These are phyloP conservation scores for Epizoanthus fatuus DNA, from an alignment of 92 coral and sea anemone species.

Conservation along the genomic window DNA sequence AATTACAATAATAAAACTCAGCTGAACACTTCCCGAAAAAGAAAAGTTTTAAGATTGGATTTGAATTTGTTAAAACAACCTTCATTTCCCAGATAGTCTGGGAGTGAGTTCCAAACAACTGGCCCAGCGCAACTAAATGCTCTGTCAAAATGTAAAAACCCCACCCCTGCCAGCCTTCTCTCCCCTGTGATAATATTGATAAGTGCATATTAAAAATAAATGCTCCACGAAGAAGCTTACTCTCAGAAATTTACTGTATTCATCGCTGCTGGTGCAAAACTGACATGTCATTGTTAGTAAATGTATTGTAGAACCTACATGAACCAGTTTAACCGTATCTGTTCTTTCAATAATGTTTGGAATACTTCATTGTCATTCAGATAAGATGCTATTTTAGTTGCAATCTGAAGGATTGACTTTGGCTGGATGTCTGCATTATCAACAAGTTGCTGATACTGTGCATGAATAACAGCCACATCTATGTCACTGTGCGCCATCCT, in stretches of 20 bases:
- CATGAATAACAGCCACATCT: conserved; percentile 41
- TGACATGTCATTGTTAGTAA: no score
- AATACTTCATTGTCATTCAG: conserved; percentile 48
- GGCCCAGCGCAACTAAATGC: no score
- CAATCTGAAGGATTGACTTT: conserved; percentile 8
- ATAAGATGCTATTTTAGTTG: conserved; percentile 52
- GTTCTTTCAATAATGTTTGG: conserved; percentile 45
- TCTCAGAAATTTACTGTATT: not conserved
- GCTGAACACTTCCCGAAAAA: no score
- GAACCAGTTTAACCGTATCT: conserved; percentile 38
- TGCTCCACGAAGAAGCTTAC: conserved; percentile 5
- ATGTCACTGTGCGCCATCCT: conserved; percentile 21
- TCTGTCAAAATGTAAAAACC: no score
- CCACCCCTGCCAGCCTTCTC: no score
- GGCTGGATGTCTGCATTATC: conserved; percentile 40
- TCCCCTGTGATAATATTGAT: not conserved
- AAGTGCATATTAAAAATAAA: not conserved
- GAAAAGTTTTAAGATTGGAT: no score
- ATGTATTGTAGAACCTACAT: not conserved
- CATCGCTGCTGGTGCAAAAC: no score
- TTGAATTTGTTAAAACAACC: no score
- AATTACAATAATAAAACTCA: no score
- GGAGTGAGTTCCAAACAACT: no score
- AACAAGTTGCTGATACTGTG: conserved; percentile 19
- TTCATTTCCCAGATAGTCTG: no score